Evolutionary conservation across 2,888 invertebrate species (phyloP).

Genomic region (Sarcophaga caerulescens): DNA sequence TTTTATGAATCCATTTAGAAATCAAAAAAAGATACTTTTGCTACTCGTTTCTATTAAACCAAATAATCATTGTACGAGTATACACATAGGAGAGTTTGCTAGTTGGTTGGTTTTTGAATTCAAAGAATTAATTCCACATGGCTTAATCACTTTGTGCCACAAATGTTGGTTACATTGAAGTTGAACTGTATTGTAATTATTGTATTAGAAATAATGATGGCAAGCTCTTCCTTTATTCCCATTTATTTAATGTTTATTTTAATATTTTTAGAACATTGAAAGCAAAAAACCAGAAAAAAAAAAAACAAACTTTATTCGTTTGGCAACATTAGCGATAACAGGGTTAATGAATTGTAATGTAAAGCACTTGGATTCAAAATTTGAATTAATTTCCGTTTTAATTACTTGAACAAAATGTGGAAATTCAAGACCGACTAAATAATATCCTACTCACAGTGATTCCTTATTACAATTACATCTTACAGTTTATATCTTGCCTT

Average conservation of each 20-base stretch:
- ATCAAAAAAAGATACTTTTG: too few relatives aligned
- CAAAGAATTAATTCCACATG: constrained; percentile 64
- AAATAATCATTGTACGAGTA: background rate
- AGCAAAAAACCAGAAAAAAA: background rate
- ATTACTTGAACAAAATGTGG: background rate
- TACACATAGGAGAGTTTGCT: background rate
- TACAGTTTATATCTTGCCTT: too few relatives aligned
- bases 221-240: background rate
- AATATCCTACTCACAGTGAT: too few relatives aligned
- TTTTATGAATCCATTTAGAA: too few relatives aligned
- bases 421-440: constrained; percentile 1
- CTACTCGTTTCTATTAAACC: background rate
- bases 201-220: background rate
- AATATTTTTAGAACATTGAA: background rate
- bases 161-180: constrained; percentile 1
- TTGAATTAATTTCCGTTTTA: background rate
- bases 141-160: constrained; percentile 58
- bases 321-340: background rate
- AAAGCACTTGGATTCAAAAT: background rate
- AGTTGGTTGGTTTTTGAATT: constrained; percentile 38
- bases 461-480: too few relatives aligned
- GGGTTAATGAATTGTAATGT: background rate
- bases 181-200: background rate
- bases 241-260: background rate
- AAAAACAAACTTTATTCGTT: too few relatives aligned